phyloP scores from a whole-genome alignment of 1,140 invertebrate genomes.

The Formica selysi region DNA sequence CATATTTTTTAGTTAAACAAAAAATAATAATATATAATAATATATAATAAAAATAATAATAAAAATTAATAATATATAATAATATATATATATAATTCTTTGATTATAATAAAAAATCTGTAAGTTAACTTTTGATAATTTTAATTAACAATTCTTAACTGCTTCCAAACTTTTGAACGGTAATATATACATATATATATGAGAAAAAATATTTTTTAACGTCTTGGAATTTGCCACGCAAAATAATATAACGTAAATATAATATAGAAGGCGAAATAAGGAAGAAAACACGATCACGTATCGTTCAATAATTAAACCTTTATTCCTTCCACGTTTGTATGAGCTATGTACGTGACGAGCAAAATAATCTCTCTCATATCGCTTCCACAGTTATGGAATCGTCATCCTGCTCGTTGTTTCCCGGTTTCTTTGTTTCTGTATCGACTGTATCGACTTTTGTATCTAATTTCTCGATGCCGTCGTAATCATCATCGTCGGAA shows the following conservation, averaged over 20 bases:
- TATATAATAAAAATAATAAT: too few species aligned
- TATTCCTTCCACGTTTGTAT: background rate
- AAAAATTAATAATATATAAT: too few species aligned
- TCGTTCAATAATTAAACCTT: background rate
- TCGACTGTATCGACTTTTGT: slow-evolving; percentile 71
- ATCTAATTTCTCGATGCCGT: slow-evolving; percentile 78
- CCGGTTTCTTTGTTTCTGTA: slow-evolving; percentile 44
- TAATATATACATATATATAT: too few species aligned
- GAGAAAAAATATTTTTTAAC: background rate
- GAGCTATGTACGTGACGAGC: background rate
- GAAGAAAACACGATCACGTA: background rate
- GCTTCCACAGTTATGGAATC: slow-evolving; percentile 77
- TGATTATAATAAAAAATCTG: too few species aligned
- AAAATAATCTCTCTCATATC: slow-evolving; percentile 51
- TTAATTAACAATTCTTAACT: too few species aligned
- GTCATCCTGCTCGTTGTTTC: slow-evolving; percentile 54
- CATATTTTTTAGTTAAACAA: too few species aligned
- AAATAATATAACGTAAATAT: background rate
- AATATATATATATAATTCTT: too few species aligned
- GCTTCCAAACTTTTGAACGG: too few species aligned
- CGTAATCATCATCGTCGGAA: slow-evolving; percentile 64
- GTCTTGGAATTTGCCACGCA: too few species aligned
- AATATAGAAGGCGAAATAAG: background rate
- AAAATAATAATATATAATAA: too few species aligned
- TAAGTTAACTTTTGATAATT: too few species aligned